Conservation (phyloP, 2,888 invertebrate genomes). For the Metopia argyrocephala region DNA sequence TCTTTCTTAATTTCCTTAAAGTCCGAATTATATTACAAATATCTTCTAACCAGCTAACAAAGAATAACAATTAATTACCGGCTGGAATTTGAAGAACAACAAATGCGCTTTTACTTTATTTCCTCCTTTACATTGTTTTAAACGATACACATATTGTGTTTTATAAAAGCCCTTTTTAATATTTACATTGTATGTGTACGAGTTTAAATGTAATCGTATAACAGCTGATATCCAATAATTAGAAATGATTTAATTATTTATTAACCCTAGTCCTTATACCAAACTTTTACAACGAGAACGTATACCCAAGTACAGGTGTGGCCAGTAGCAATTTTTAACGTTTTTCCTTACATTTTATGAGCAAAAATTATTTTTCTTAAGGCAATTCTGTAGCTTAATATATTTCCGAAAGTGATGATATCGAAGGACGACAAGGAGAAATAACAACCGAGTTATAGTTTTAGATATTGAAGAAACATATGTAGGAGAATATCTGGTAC, state of each 20-base stretch:
- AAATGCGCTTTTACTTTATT: conserved; percentile 44
- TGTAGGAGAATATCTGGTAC: too few relatives aligned
- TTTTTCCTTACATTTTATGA: too few relatives aligned
- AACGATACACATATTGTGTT: background rate
- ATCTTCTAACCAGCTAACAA: conserved; percentile 10
- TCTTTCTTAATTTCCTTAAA: conserved; percentile 31
- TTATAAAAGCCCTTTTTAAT: background rate
- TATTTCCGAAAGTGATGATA: too few relatives aligned
- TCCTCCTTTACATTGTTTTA: conserved; percentile 38
- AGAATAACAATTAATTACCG: conserved; percentile 55
- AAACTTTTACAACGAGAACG: too few relatives aligned
- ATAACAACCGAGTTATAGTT: too few relatives aligned
- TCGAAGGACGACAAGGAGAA: too few relatives aligned
- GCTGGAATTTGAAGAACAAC: conserved; percentile 43
- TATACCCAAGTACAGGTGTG: too few relatives aligned
- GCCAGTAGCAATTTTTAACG: too few relatives aligned
- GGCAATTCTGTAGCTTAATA: too few relatives aligned
- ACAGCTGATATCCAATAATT: background rate
- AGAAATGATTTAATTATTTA: background rate
- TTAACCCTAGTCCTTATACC: too few relatives aligned
- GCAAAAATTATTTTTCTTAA: too few relatives aligned
- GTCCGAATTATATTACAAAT: conserved; percentile 9
- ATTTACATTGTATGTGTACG: background rate
- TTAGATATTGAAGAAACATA: too few relatives aligned
- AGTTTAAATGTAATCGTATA: background rate